Conservation (phyloP, 2,888 invertebrate species). For the Drosophila monieri region DNA sequence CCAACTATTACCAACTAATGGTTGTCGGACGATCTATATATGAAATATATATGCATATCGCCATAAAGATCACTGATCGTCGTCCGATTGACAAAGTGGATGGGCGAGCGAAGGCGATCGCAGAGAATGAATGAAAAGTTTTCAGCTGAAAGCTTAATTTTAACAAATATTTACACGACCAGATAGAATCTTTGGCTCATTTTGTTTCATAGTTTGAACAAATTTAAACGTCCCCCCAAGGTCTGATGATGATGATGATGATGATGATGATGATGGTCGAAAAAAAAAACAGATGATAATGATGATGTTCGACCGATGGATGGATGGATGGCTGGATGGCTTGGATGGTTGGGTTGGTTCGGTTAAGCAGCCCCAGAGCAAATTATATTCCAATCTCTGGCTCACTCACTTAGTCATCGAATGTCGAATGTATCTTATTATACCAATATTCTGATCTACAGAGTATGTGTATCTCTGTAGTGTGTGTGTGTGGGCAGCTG, state of each 20-base stretch:
- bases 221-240: constrained; percentile 75
- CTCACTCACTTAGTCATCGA: constrained; percentile 53
- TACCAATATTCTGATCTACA: constrained; percentile 6
- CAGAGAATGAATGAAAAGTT: constrained; percentile 38
- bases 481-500: constrained; percentile 43
- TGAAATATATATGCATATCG: background rate
- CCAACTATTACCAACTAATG: constrained; percentile 41
- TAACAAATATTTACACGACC: constrained; percentile 74
- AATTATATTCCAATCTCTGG: constrained; percentile 23
- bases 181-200: constrained; percentile 71
- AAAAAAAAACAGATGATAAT: constrained; percentile 10
- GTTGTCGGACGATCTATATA: constrained; percentile 39
- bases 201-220: constrained; percentile 66
- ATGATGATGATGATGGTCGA: constrained; percentile 62
- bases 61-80: constrained; percentile 8
- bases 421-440: constrained; percentile 8
- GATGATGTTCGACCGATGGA: constrained; percentile 14
- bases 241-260: constrained; percentile 65
- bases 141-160: constrained; percentile 76
- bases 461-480: constrained; percentile 4
- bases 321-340: too few species aligned
- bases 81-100: constrained; percentile 13
- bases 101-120: constrained; percentile 5
- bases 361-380: constrained; percentile 39
- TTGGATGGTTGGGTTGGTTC: constrained; percentile 1